Conservation (phyloP, 2,797 vertebrate genomes). For the Bryconaethiops microstoma region DNA sequence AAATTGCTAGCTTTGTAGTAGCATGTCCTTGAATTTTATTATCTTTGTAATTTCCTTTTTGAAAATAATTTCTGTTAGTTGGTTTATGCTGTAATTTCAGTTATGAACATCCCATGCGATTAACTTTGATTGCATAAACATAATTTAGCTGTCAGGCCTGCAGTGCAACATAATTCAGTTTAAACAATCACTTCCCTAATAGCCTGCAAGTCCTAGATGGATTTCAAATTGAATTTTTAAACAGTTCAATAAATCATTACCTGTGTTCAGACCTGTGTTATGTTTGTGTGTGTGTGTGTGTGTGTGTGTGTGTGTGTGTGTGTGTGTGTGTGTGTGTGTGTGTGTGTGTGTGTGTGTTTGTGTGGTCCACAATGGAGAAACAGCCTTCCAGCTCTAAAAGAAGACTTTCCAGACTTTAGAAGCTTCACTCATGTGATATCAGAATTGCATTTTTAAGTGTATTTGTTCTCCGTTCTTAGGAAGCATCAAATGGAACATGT, state of each 20-base stretch:
- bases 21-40: not conserved
- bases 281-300: constrained; percentile 10
- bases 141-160: constrained; percentile 22
- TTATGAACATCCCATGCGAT: constrained; percentile 28
- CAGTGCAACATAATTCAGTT: constrained; percentile 15
- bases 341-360: not conserved
- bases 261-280: not conserved
- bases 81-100: constrained; percentile 7
- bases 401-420: too few species aligned
- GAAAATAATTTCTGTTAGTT: constrained; percentile 13
- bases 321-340: not conserved
- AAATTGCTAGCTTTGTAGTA: not conserved
- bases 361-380: not conserved
- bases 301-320: constrained; percentile 19
- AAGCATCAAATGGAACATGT: too few species aligned
- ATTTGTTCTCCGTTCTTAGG: too few species aligned
- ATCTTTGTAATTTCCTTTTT: constrained; percentile 4
- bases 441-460: too few species aligned
- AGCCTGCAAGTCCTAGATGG: constrained; percentile 14
- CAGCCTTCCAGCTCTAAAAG: too few species aligned
- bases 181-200: constrained; percentile 30
- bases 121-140: constrained; percentile 10
- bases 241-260: constrained; percentile 30
- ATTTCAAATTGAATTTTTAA: constrained; percentile 27
- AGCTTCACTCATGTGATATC: too few species aligned